These are phyloP conservation scores for Brachycybe producta DNA, from an alignment of 2,888 invertebrate species.

Conservation along the genomic window DNA sequence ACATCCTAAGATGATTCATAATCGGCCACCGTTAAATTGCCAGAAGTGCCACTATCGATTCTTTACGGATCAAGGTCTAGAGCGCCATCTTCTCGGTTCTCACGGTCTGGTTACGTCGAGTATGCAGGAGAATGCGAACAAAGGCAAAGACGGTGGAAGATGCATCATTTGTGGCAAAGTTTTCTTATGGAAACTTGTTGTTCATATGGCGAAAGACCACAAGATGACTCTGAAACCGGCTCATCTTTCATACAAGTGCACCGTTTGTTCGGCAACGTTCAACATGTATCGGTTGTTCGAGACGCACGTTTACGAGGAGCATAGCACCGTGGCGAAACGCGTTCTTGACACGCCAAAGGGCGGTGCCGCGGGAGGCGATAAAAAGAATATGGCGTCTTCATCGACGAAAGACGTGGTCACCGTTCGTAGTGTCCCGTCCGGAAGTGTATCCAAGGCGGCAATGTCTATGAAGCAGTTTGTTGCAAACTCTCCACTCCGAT, in stretches of 20 bases:
- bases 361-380: background rate
- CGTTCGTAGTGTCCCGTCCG: background rate
- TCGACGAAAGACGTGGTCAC: background rate
- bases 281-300: slow-evolving; percentile 92
- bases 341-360: slow-evolving; percentile 19
- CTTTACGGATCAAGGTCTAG: slow-evolving; percentile 92
- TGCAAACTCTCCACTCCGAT: slow-evolving; percentile 1
- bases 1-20: slow-evolving; percentile 90
- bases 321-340: slow-evolving; percentile 72
- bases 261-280: slow-evolving; percentile 86
- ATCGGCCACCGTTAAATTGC: slow-evolving; percentile 84
- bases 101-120: slow-evolving; percentile 90
- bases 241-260: slow-evolving; percentile 86
- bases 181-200: slow-evolving; percentile 83
- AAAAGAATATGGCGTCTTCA: background rate
- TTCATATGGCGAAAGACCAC: slow-evolving; percentile 84
- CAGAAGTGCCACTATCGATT: slow-evolving; percentile 93
- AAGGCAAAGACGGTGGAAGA: slow-evolving; percentile 82
- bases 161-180: slow-evolving; percentile 92
- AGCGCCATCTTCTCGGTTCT: slow-evolving; percentile 83
- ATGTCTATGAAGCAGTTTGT: no score
- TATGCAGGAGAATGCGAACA: slow-evolving; percentile 90
- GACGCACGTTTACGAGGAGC: slow-evolving; percentile 84
- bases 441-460: no score
- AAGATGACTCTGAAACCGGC: slow-evolving; percentile 83